Evolutionary conservation across 2,113 vertebrate species (phyloP), one percentile per base, ranked within the genome.

Genomic region (Neodon shergylaensis): DNA sequence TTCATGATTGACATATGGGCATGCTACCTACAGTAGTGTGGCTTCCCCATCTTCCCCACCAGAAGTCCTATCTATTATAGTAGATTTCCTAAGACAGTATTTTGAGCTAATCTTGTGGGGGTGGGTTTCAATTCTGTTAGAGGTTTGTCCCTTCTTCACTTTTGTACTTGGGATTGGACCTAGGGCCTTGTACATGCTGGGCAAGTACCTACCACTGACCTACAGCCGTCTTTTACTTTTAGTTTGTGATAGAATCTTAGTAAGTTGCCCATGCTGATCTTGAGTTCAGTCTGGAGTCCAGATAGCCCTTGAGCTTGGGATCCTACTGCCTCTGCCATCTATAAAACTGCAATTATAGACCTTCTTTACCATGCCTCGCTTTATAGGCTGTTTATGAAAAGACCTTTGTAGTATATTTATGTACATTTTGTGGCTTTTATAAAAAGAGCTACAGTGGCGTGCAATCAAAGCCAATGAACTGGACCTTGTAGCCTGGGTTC

Each of bases 401-500:
- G 17, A 13, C 68, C 47, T 94, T 21, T 61, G 79, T 82, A n/a
- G 26, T 83, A 26, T 65, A 86, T 10, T 79, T 88, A 70, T 13
- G 0, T 74, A 24, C 3, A 68, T 91, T 85, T 87, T 92, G 33
- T 88, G 33, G 58, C 6, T 92, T 90, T 97, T 65, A 36, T 93
- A 95, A 73, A 61, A 95, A 93, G 21, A 49, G 14, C 6, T 92
- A 54, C 1, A 82, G 26, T 92, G 52, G 81, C 94, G 65, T 77
- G 76, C 66, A 85, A 72, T 87, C 24, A 19, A 76, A 94, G 77
- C 28, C 4, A 92, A 3, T 81, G 16, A 42, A 42, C 14, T 91
- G 33, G 49, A 77, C 49, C 22, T 65, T 68, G 86, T 68, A 86
- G 61, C 73, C 13, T 82, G 21, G 44, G 14, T 86, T 95, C 63